Evolutionary conservation across 2,797 vertebrate species (phyloP).

Genomic region (Spinus olivaceus): DNA sequence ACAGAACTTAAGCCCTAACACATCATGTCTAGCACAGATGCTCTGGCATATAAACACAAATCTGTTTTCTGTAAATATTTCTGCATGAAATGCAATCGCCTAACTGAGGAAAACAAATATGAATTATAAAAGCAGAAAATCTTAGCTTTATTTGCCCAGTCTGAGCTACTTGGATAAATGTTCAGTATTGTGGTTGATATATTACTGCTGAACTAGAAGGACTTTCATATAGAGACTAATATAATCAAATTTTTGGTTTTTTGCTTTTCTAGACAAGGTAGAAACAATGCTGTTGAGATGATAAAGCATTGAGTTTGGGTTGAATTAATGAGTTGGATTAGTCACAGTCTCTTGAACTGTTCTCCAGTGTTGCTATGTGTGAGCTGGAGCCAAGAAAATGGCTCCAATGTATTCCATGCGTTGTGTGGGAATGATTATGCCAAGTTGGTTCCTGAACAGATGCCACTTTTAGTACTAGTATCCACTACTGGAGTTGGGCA

Average conservation of each 20-base stretch:
- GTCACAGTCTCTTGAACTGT: neutral
- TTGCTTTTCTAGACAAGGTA: neutral
- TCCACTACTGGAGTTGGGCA: neutral
- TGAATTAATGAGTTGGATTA: neutral
- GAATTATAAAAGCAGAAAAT: conserved; percentile 16
- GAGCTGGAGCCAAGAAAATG: neutral
- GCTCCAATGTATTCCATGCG: neutral
- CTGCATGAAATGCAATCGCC: neutral
- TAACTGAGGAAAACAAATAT: neutral
- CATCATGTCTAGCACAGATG: neutral
- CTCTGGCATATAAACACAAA: neutral
- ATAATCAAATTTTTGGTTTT: neutral
- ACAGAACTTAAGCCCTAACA: neutral
- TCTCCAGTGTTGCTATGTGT: neutral
- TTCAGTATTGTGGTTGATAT: neutral
- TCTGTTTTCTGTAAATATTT: conserved; percentile 40
- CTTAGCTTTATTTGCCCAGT: neutral
- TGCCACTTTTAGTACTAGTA: neutral
- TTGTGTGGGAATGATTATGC: neutral
- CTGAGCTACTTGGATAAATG: neutral
- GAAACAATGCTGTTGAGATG: neutral
- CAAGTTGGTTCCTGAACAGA: neutral
- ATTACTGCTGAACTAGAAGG: neutral
- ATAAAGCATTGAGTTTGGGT: neutral
- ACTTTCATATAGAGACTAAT: neutral